phyloP scores from a whole-genome alignment of 2,888 invertebrate genomes.

The Diloba caeruleocephala region DNA sequence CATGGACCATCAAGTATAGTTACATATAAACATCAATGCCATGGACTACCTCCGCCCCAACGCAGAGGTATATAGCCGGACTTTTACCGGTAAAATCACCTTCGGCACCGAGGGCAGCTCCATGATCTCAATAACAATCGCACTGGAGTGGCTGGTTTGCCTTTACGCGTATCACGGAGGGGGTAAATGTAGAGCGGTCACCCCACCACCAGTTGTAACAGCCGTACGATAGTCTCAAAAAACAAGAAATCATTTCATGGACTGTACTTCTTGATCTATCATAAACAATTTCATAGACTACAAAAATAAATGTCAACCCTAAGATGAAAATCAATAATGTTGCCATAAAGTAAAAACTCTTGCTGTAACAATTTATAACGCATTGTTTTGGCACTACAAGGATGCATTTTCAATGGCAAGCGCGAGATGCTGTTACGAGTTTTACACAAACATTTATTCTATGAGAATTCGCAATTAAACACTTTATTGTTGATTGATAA shows the following conservation, averaged over 20 bases:
- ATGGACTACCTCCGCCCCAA: no score
- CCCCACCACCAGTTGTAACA: no score
- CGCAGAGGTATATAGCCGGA: no score
- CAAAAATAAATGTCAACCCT: conserved; percentile 65
- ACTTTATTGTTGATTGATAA: conserved; percentile 63
- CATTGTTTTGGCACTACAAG: conserved; percentile 70
- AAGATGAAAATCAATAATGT: conserved; percentile 79
- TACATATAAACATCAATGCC: no score
- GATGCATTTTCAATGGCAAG: conserved; percentile 73
- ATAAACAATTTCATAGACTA: conserved; percentile 59
- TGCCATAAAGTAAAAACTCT: conserved; percentile 75
- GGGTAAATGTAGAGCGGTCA: no score
- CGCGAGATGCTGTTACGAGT: conserved; percentile 54
- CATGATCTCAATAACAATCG: no score
- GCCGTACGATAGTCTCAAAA: no score
- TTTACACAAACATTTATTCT: conserved; percentile 48
- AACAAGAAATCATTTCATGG: neutral
- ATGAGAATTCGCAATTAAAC: conserved; percentile 70
- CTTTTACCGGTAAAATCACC: no score
- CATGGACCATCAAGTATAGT: no score
- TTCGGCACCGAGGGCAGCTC: no score
- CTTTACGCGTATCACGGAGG: no score
- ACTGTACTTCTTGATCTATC: conserved; percentile 6
- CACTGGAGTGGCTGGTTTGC: no score
- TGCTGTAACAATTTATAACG: conserved; percentile 72